These are phyloP conservation scores for Geotrupes spiniger DNA, from an alignment of 2,888 invertebrate species.

Conservation along the genomic window DNA sequence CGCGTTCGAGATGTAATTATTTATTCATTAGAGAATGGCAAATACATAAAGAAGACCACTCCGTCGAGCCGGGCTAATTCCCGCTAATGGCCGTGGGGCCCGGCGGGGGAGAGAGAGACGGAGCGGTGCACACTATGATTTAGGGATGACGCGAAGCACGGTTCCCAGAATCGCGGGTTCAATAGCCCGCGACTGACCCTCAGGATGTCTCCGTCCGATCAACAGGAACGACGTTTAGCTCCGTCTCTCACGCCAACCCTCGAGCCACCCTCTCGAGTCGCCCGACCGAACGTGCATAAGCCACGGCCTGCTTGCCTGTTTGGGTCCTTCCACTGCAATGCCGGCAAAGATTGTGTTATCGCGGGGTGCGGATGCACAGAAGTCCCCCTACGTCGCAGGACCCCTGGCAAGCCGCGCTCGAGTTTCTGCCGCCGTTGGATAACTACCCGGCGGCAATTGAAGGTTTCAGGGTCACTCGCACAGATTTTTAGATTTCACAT, in stretches of 20 bases:
- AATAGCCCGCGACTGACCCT: constrained; percentile 57
- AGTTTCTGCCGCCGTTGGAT: not conserved
- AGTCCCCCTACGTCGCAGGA: constrained; percentile 37
- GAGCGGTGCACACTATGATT: constrained; percentile 30
- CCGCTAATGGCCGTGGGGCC: constrained; percentile 34
- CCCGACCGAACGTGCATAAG: constrained; percentile 28
- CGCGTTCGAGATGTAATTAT: constrained; percentile 23
- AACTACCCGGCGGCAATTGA: too few species aligned
- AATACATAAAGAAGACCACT: constrained; percentile 23
- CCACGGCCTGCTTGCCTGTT: constrained; percentile 22
- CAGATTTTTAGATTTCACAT: too few species aligned
- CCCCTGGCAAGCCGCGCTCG: constrained; percentile 2
- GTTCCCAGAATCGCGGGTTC: constrained; percentile 46
- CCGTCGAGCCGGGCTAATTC: constrained; percentile 30
- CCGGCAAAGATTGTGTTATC: constrained; percentile 39
- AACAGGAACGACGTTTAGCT: constrained; percentile 34
- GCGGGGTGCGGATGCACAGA: constrained; percentile 45
- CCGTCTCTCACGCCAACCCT: constrained; percentile 54
- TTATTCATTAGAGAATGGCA: constrained; percentile 23
- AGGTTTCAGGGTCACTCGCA: too few species aligned
- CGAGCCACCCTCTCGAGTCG: constrained; percentile 32
- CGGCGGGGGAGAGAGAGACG: constrained; percentile 22
- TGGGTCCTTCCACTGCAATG: constrained; percentile 30
- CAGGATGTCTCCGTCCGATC: constrained; percentile 50
- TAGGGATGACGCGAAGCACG: constrained; percentile 33